phyloP scores from a whole-genome alignment of 92 coral and sea anemone genomes.

The Zoanthus sansibaricus region DNA sequence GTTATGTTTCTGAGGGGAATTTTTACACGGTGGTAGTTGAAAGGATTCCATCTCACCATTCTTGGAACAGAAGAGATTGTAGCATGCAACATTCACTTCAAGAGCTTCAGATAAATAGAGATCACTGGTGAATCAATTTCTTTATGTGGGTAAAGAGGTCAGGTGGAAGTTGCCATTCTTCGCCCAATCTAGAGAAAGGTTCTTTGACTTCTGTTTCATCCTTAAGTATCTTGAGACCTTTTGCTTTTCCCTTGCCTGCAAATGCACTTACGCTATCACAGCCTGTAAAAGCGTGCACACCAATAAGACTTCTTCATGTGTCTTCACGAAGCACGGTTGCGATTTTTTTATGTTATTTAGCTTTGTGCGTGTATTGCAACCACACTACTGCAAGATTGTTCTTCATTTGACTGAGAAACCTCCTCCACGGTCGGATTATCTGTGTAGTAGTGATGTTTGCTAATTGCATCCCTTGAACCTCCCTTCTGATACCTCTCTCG shows the following conservation, averaged over 20 bases:
- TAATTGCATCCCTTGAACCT: constrained; percentile 54
- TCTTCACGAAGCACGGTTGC: constrained; percentile 34
- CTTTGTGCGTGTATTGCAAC: too few relatives aligned
- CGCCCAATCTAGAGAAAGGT: constrained; percentile 19
- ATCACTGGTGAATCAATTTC: constrained; percentile 36
- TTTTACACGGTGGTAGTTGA: constrained; percentile 60
- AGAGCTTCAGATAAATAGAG: constrained; percentile 31
- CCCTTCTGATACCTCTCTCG: constrained; percentile 60
- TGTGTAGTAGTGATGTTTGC: constrained; percentile 46
- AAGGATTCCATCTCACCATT: constrained; percentile 55
- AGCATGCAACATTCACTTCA: constrained; percentile 47
- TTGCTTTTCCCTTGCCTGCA: constrained; percentile 47
- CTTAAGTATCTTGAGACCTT: neutral
- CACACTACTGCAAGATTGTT: constrained; percentile 27
- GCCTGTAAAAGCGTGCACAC: constrained; percentile 62
- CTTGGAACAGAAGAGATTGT: constrained; percentile 55
- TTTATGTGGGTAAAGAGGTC: constrained; percentile 39
- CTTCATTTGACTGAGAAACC: constrained; percentile 58
- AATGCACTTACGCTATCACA: constrained; percentile 57
- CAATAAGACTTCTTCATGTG: constrained; percentile 53
- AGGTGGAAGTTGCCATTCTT: constrained; percentile 52
- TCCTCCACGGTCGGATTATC: constrained; percentile 56
- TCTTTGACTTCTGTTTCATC: too few relatives aligned
- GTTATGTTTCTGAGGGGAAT: constrained; percentile 42
- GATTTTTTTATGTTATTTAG: neutral